phyloP scores from a whole-genome alignment of 2,888 invertebrate genomes.

The Amphipyra tragopoginis region DNA sequence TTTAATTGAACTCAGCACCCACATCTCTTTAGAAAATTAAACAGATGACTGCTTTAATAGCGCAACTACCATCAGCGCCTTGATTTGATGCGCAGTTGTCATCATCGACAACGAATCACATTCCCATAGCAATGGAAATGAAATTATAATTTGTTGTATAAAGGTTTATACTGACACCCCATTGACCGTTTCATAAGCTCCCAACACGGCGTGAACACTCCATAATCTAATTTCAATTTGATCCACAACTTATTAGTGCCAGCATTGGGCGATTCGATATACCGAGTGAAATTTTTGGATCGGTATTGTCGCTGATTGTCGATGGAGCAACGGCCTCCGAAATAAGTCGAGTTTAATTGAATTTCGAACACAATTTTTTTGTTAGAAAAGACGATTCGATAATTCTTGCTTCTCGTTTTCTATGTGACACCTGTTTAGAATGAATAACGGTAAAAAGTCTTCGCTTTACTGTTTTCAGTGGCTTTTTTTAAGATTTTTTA shows the following conservation, averaged over 20 bases:
- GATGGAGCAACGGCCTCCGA: slow-evolving; percentile 77
- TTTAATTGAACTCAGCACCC: slow-evolving; percentile 74
- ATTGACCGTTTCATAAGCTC: slow-evolving; percentile 85
- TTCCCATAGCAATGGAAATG: slow-evolving; percentile 80
- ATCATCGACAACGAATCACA: slow-evolving; percentile 37
- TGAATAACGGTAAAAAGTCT: slow-evolving; percentile 67
- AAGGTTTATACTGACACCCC: slow-evolving; percentile 81
- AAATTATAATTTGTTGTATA: slow-evolving; percentile 84
- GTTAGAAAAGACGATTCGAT: slow-evolving; percentile 63
- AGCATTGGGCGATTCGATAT: slow-evolving; percentile 81
- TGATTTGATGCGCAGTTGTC: slow-evolving; percentile 60
- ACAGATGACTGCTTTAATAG: slow-evolving; percentile 52
- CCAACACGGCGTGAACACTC: slow-evolving; percentile 81
- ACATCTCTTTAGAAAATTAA: slow-evolving; percentile 60
- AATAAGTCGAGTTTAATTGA: slow-evolving; percentile 84
- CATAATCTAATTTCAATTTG: slow-evolving; percentile 88
- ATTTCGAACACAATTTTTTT: slow-evolving; percentile 80
- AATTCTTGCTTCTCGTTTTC: slow-evolving; percentile 69
- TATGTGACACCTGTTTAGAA: slow-evolving; percentile 66
- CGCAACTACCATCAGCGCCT: slow-evolving; percentile 35
- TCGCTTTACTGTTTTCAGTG: slow-evolving; percentile 62
- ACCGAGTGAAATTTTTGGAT: slow-evolving; percentile 76
- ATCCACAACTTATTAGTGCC: slow-evolving; percentile 80
- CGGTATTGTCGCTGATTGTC: slow-evolving; percentile 81
- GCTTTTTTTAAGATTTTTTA: slow-evolving; percentile 57